These are phyloP conservation scores for Macquaria ambigua DNA, from an alignment of 2,113 vertebrate genomes.

Conservation along the genomic window DNA sequence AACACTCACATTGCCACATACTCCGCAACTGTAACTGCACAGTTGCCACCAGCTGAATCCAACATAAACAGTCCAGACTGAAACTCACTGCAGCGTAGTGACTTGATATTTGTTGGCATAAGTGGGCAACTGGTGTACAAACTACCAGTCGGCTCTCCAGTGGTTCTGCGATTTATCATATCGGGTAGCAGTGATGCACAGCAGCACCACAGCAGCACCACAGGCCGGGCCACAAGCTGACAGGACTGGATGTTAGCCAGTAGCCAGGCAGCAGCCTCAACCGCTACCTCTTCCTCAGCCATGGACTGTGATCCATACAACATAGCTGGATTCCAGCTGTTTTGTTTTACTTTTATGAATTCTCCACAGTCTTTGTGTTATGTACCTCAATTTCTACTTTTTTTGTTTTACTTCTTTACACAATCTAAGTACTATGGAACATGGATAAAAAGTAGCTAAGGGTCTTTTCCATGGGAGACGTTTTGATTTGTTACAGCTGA, in stretches of 20 bases:
- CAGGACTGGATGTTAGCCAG: slow-evolving; percentile 29
- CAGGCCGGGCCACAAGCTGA: slow-evolving; percentile 7
- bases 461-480: not conserved
- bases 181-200: slow-evolving; percentile 14
- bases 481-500: not conserved
- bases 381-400: not conserved
- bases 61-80: not conserved
- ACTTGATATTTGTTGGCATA: slow-evolving; percentile 20
- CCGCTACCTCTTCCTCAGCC: not conserved
- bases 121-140: slow-evolving; percentile 2
- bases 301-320: not conserved
- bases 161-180: slow-evolving; percentile 35
- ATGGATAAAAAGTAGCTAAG: not conserved
- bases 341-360: not conserved
- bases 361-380: not conserved
- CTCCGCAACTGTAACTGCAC: not conserved
- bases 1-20: not conserved
- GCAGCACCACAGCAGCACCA: slow-evolving; percentile 24
- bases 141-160: slow-evolving; percentile 6
- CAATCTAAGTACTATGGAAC: no score
- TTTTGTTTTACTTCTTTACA: not conserved
- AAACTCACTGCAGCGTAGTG: not conserved
- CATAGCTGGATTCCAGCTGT: not conserved
- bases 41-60: not conserved
- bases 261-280: not conserved